Percentiles rank a stretch among this genome's conserved stretches.
phyloP scores from a whole-genome alignment of 2,113 vertebrate species.

The Cercopithecus mona region DNA sequence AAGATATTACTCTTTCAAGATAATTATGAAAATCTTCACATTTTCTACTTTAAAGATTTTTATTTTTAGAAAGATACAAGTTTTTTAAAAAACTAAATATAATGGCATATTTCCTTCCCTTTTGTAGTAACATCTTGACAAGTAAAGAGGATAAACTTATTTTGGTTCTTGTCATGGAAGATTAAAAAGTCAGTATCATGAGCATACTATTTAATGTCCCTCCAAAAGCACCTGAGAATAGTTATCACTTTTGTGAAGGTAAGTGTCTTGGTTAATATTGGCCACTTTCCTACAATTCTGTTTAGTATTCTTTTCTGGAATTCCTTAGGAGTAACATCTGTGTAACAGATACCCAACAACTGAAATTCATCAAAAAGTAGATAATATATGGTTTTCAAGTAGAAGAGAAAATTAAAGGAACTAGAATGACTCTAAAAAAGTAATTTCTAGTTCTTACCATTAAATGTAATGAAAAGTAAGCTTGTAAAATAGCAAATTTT shows the following conservation, averaged over 20 bases:
- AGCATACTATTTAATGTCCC: background rate
- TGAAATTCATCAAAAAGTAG: constrained; percentile 18
- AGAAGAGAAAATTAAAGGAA: background rate
- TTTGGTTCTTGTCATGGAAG: background rate
- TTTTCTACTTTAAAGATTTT: background rate
- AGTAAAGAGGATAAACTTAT: background rate
- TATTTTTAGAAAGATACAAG: background rate
- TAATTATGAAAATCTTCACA: constrained; percentile 24
- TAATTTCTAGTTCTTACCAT: constrained; percentile 5
- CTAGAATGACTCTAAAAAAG: background rate
- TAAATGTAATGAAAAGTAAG: constrained; percentile 31
- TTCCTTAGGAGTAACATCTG: background rate
- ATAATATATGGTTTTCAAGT: constrained; percentile 15
- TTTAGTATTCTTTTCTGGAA: background rate
- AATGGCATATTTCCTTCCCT: background rate
- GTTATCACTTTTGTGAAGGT: background rate
- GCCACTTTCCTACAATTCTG: background rate
- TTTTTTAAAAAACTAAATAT: background rate
- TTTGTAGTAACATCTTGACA: background rate
- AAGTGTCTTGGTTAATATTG: background rate
- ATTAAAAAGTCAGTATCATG: background rate
- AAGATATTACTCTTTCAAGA: constrained; percentile 5
- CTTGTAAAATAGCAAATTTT: constrained; percentile 3
- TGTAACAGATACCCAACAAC: background rate
- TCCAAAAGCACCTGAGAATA: background rate